Evolutionary conservation across 1,140 invertebrate species (phyloP), one percentile per base, ranked within the genome.

Genomic region (Meteorus sp.): DNA sequence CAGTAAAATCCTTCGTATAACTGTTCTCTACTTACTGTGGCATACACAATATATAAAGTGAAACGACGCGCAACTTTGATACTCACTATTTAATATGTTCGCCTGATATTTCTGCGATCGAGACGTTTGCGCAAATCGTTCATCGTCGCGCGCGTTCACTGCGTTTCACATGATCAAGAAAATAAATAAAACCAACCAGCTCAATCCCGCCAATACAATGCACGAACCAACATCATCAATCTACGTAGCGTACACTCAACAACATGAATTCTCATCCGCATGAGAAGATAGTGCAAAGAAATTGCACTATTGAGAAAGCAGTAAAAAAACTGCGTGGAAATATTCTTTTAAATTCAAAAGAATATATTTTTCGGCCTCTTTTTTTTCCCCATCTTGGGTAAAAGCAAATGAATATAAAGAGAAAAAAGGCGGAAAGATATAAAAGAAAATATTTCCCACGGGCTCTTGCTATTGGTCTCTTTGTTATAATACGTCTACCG

Each of bases 121-220:
- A 63, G 64, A 66, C 64, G 64, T 66, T 63, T 66, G 64, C 64
- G 64, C 64, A 63, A 66, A 66, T 63, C 64, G 59, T 61, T 56
- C 25, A 54, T 33, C 58, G 23, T n/a, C 33, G 11, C 56, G 52
- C 23, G 55, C 45, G 31, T 51, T 11, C 13, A 51, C 48, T 54
- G 41, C n/a, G 43, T 39, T 45, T 20, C 51, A 44, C 19, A 29
- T 1, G 5, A 13, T n/a, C 1, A n/a, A 41, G 15, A 9, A n/a
- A 41, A 41, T 6, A 41, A 2, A 13, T 9, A 41, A 41, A 6
- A 11, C 29, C 6, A 6, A 33, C 6, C 6, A 33, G 29, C 11
- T 33, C 6, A 7, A 33, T 33, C 6, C 29, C 6, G 6, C 6
- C 29, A 11, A 33, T 33, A 33, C 11, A 33, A 6, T n/a, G n/a